Percentiles rank a stretch among this genome's conserved stretches.
phyloP scores from a whole-genome alignment of 2,113 vertebrate genomes.

The Peromyscus californicus region DNA sequence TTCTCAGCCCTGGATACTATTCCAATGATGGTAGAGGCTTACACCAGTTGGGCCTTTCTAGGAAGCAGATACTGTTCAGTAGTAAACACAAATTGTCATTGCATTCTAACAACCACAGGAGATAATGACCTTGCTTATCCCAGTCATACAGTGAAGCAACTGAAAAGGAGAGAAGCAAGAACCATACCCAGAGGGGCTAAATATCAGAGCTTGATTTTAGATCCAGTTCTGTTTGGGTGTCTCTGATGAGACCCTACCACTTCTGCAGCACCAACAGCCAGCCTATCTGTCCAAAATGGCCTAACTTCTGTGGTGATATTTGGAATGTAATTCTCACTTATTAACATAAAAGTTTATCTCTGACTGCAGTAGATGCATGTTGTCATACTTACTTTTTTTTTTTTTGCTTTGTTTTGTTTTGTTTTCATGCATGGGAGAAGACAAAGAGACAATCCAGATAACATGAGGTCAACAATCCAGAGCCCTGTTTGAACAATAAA shows the following conservation, averaged over 20 bases:
- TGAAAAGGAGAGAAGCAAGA: background rate
- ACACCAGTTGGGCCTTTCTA: background rate
- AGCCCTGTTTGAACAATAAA: background rate
- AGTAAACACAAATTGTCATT: background rate
- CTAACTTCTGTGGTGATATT: background rate
- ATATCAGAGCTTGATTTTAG: background rate
- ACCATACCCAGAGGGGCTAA: background rate
- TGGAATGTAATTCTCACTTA: background rate
- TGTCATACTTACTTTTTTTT: background rate
- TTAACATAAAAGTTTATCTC: slow-evolving; percentile 3
- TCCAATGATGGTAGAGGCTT: background rate
- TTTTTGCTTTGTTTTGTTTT: background rate
- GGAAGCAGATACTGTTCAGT: background rate
- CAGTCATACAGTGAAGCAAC: background rate
- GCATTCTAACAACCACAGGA: background rate
- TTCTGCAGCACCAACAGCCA: too few relatives aligned
- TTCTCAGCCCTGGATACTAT: too few relatives aligned
- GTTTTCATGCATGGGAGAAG: background rate
- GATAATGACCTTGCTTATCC: background rate
- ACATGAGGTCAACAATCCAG: background rate
- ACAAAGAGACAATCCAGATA: background rate
- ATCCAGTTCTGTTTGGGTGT: background rate
- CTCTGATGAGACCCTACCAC: background rate
- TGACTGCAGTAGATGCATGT: background rate
- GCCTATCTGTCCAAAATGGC: background rate